Base-by-base conservation (phyloP, 2,888 invertebrate genomes). In the Sarcophaga caerulescens region DNA sequence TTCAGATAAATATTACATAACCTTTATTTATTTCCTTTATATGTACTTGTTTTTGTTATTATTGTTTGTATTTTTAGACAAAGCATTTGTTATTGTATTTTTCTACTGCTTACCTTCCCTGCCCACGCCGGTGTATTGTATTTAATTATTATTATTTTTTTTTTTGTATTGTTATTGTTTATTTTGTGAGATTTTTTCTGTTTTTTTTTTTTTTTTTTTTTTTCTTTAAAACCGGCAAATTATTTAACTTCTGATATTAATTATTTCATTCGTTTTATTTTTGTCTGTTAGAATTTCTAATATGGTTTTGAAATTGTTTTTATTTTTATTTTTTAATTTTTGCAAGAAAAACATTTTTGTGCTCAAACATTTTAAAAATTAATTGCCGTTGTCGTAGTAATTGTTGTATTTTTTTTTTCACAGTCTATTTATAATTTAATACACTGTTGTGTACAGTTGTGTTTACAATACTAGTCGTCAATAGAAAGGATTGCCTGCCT, bases 401-500 rank as follows among this genome's bases (percentile, higher is more conserved):
- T 35, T 35, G 8, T 8, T 35, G n/a, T 60, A 19, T 68, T 2
- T 35, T 35, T 35, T 35, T 6, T 35, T 63, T 17, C 45, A 52
- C n/a, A 71, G n/a, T 60, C 59, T 44, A 68, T 68, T 77, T 44
- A 57, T 47, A 62, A 21, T 80, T 80, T 44, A 19, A 5, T 45
- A 60, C 57, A 35, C 59, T 45, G 1, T 59, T 73, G 35, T 35
- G 80, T 80, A 73, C 80, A 80, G 73, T 80, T 80, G 80, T 73
- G 80, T 59, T 73, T 73, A 2, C 17, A 59, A 59, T 52, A 25
- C 25, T 65, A 45, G 57, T 59, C 59, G 21, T 59, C 59, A 35
- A 35, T 35, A 2, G 8, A 35, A 35, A 35, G 35, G 8, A 2
- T 35, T 35, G 35, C 35, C 35, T 35, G 35, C 35, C 35, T 3